Percentiles rank a stretch among this genome's conserved stretches.
phyloP scores from a whole-genome alignment of 2,888 invertebrate species.

The Lagria hirta region DNA sequence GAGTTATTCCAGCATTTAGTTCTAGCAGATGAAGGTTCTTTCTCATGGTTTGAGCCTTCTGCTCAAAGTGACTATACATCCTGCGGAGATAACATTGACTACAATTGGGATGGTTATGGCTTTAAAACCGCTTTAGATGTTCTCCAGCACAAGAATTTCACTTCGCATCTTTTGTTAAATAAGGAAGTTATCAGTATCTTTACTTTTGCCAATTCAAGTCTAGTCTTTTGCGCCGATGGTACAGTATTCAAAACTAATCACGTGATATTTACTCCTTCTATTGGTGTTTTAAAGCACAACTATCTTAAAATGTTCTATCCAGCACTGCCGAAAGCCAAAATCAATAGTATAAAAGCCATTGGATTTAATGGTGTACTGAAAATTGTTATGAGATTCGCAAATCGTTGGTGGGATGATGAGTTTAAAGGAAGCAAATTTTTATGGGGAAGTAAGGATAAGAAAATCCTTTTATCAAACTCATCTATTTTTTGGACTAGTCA shows the following conservation, averaged over 20 bases:
- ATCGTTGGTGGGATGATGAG: conserved; percentile 33
- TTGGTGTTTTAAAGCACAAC: conserved; percentile 37
- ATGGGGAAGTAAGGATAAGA: conserved; percentile 37
- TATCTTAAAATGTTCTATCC: conserved; percentile 34
- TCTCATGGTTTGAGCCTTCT: conserved; percentile 67
- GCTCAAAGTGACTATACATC: conserved; percentile 65
- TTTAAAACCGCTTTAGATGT: conserved; percentile 66
- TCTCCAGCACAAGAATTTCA: conserved; percentile 54
- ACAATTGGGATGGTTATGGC: conserved; percentile 73
- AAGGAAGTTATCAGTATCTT: conserved; percentile 35
- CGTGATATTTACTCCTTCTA: conserved; percentile 61
- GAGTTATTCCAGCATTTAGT: conserved; percentile 33
- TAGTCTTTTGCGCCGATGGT: conserved; percentile 55
- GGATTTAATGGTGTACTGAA: conserved; percentile 39
- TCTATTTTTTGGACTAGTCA: no score
- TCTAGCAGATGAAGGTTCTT: conserved; percentile 52
- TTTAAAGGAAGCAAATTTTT: conserved; percentile 25
- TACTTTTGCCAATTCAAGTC: conserved; percentile 20
- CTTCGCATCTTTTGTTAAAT: conserved; percentile 28
- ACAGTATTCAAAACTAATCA: conserved; percentile 57
- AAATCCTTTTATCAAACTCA: no score
- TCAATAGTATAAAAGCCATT: conserved; percentile 32
- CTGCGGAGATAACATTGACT: conserved; percentile 67
- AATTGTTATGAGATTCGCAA: conserved; percentile 32
- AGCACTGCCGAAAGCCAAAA: conserved; percentile 30